Conservation (phyloP, 2,113 vertebrate genomes). For the Centropristis striata region DNA sequence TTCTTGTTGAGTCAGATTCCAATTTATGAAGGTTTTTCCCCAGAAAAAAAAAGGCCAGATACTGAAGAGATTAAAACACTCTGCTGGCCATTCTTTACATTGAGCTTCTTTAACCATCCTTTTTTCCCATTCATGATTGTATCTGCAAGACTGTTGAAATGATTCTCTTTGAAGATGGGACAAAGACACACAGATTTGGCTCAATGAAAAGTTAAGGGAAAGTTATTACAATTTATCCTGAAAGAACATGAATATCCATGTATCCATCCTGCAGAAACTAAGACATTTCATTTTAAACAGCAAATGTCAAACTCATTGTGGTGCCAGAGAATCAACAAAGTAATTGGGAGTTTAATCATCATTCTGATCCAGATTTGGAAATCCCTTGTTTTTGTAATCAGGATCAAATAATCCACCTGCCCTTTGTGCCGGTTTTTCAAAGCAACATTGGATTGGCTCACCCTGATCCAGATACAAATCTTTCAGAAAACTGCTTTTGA, state of each 20-base stretch:
- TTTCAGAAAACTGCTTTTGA: too few relatives aligned
- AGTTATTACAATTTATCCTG: neutral
- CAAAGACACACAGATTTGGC: neutral
- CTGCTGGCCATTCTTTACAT: neutral
- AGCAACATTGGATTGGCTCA: too few relatives aligned
- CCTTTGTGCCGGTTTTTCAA: too few relatives aligned
- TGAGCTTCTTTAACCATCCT: constrained; percentile 82
- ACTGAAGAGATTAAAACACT: constrained; percentile 17
- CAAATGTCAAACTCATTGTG: neutral
- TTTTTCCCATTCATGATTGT: constrained; percentile 42
- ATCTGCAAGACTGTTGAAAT: constrained; percentile 23
- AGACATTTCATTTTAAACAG: neutral
- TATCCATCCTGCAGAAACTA: neutral
- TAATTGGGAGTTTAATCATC: too few relatives aligned
- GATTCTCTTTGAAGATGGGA: neutral
- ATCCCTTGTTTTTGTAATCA: too few relatives aligned
- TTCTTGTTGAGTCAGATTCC: constrained; percentile 4
- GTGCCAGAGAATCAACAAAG: neutral
- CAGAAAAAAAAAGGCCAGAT: constrained; percentile 16
- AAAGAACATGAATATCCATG: neutral
- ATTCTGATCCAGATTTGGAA: too few relatives aligned
- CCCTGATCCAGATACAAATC: too few relatives aligned
- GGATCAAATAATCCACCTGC: too few relatives aligned
- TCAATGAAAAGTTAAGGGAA: neutral
- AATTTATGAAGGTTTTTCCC: neutral